Evolutionary conservation across 2,888 invertebrate genomes (phyloP).

Genomic region (Stenodema calcarata): DNA sequence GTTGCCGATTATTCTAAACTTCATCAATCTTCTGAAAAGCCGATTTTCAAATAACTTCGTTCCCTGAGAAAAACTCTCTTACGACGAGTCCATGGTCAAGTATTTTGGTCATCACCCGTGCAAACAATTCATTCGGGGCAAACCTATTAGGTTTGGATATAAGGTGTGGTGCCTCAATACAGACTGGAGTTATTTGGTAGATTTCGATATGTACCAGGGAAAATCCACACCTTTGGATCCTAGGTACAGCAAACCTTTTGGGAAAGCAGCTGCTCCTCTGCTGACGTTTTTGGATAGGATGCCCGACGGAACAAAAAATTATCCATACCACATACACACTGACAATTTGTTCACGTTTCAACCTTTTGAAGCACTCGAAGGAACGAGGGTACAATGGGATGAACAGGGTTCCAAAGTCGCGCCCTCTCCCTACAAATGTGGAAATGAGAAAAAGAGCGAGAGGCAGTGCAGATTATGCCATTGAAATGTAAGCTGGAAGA

Average conservation of each 20-base stretch:
- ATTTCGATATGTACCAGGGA: slow-evolving; percentile 58
- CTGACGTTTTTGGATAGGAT: background rate
- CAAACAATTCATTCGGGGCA: slow-evolving; percentile 54
- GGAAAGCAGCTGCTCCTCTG: slow-evolving; percentile 38
- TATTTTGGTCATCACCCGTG: slow-evolving; percentile 58
- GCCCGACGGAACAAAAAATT: background rate
- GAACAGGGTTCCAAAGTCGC: slow-evolving; percentile 57
- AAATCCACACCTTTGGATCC: slow-evolving; percentile 51
- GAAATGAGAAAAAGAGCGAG: slow-evolving; percentile 49
- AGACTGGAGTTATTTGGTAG: slow-evolving; percentile 2
- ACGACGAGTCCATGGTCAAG: slow-evolving; percentile 59
- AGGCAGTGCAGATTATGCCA: slow-evolving; percentile 43
- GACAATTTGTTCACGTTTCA: background rate
- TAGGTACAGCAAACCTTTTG: slow-evolving; percentile 44
- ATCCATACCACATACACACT: background rate
- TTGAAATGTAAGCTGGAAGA: no score
- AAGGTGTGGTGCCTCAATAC: slow-evolving; percentile 58
- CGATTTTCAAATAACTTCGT: slow-evolving; percentile 55
- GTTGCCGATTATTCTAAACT: slow-evolving; percentile 56
- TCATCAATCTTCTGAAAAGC: slow-evolving; percentile 55
- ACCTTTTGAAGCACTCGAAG: background rate
- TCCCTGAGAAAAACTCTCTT: slow-evolving; percentile 55
- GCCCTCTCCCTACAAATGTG: slow-evolving; percentile 53
- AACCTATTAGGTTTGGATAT: slow-evolving; percentile 59
- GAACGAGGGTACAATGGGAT: slow-evolving; percentile 51